Evolutionary conservation across 2,797 vertebrate genomes (phyloP).

Genomic region (Podarcis siculus): DNA sequence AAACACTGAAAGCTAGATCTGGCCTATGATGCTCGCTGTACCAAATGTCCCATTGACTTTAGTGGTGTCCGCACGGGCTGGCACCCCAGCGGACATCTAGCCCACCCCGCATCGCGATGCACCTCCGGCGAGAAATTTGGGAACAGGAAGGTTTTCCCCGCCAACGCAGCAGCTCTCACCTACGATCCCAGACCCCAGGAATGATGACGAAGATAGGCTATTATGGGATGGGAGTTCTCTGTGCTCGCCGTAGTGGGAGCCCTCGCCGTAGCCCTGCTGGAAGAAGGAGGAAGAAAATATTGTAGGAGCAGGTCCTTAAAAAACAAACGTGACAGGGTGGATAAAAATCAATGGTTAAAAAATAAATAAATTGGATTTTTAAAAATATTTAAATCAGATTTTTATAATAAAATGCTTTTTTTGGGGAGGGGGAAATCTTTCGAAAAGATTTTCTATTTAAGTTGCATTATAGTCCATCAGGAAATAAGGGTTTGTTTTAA

Average conservation of each 20-base stretch:
- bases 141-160: not conserved
- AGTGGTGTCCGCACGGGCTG: too few relatives aligned
- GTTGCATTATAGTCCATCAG: too few relatives aligned
- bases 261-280: slow-evolving; percentile 88
- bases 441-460: too few relatives aligned
- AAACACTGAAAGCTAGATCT: too few relatives aligned
- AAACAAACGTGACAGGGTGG: not conserved
- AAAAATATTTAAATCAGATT: too few relatives aligned
- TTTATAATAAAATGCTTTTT: too few relatives aligned
- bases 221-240: slow-evolving; percentile 82
- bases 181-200: slow-evolving; percentile 91
- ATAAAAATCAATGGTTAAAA: not conserved
- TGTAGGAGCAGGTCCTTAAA: not conserved
- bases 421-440: too few relatives aligned
- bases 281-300: not conserved
- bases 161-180: slow-evolving; percentile 76
- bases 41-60: too few relatives aligned
- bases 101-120: too few relatives aligned
- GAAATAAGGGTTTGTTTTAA: too few relatives aligned
- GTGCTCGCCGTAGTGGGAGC: slow-evolving; percentile 89
- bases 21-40: too few relatives aligned
- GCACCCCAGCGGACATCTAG: too few relatives aligned
- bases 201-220: slow-evolving; percentile 84
- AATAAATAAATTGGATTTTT: not conserved
- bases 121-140: not conserved